Conservation (phyloP, 2,888 invertebrate genomes). For the Chaitophorus viminalis region DNA sequence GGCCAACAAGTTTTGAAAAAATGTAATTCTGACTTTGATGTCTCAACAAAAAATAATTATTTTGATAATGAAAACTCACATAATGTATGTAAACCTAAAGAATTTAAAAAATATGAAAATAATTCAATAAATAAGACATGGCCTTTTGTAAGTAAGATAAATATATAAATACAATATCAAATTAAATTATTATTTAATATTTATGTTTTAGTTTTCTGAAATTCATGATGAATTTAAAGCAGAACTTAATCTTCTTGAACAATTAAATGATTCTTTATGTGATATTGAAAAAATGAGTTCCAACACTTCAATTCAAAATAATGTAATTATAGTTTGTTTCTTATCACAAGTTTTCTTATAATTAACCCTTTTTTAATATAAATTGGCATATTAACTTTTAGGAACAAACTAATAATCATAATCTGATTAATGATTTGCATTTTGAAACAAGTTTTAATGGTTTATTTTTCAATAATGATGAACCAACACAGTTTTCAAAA, state of each 20-base stretch:
- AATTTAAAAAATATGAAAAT: conserved; percentile 18
- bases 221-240: conserved; percentile 51
- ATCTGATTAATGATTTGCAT: neutral
- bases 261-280: conserved; percentile 45
- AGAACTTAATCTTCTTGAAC: conserved; percentile 33
- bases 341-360: too few relatives aligned
- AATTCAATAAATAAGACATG: neutral
- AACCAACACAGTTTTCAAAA: conserved; percentile 14
- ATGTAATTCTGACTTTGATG: neutral
- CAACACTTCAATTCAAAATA: neutral
- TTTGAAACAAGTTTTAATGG: neutral
- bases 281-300: conserved; percentile 51
- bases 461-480: neutral
- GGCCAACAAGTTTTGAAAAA: conserved; percentile 11
- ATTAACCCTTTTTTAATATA: neutral
- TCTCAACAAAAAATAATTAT: neutral
- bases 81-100: neutral
- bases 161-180: neutral
- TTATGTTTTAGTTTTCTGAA: conserved; percentile 31
- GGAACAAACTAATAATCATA: conserved; percentile 3
- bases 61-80: neutral
- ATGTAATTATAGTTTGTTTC: conserved; percentile 9
- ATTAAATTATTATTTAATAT: neutral
- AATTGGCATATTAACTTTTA: neutral
- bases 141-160: neutral